Evolutionary conservation across 2,888 invertebrate species (phyloP).

Genomic region (Stratiomys singularior): DNA sequence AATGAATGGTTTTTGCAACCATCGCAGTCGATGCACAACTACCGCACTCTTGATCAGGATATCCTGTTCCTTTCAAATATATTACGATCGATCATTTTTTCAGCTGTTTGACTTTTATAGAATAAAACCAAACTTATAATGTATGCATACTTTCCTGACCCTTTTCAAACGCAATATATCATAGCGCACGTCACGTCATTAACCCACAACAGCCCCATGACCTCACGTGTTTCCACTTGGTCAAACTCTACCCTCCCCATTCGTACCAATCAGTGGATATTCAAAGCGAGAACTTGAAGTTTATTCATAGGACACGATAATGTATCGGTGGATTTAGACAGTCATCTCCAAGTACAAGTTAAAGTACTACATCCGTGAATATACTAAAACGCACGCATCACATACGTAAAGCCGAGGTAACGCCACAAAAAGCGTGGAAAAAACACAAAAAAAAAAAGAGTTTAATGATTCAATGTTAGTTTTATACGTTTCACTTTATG

Average conservation of each 20-base stretch:
- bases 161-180: background rate
- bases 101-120: too few relatives aligned
- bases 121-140: too few relatives aligned
- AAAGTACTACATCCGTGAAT: background rate
- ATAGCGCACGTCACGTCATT: background rate
- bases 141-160: background rate
- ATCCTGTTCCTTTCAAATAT: too few relatives aligned
- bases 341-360: too few relatives aligned
- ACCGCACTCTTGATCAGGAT: too few relatives aligned
- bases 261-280: background rate
- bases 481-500: background rate
- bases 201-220: background rate
- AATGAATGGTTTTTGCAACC: too few relatives aligned
- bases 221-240: constrained; percentile 19
- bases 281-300: background rate
- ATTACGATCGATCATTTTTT: too few relatives aligned
- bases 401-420: background rate
- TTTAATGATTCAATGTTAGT: background rate
- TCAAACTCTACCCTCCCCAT: background rate
- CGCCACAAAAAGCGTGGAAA: background rate
- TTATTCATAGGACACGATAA: background rate
- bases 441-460: background rate
- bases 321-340: background rate
- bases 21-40: too few relatives aligned
- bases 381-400: background rate